Conservation (phyloP, 2,797 vertebrate species). For the Delichon dasypus region DNA sequence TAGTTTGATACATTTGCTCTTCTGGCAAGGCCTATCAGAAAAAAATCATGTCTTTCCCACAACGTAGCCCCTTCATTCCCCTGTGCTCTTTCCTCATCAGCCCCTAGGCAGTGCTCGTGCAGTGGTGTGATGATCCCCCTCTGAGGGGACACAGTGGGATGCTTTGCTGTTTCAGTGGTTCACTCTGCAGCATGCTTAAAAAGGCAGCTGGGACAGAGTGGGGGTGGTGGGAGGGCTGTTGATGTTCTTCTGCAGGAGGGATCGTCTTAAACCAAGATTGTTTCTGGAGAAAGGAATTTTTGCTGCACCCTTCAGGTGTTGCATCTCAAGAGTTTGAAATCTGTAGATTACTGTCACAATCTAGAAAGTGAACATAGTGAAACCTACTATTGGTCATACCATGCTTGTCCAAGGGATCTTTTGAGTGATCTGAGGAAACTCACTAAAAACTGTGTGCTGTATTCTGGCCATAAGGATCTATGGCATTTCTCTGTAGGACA, state of each 20-base stretch:
- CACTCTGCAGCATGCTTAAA: background rate
- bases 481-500: background rate
- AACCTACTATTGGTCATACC: background rate
- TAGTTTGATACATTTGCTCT: background rate
- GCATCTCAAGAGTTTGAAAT: background rate
- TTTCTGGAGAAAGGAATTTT: background rate
- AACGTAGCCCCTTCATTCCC: background rate
- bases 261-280: background rate
- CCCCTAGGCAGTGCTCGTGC: rapidly evolving
- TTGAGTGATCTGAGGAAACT: background rate
- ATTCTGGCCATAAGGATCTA: background rate
- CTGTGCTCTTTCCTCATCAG: background rate
- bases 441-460: background rate
- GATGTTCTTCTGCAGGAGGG: background rate
- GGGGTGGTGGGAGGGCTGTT: background rate
- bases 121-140: background rate
- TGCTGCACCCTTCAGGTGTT: background rate
- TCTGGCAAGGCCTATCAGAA: background rate
- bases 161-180: background rate
- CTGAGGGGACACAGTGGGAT: background rate
- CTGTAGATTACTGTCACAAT: background rate
- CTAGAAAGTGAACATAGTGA: background rate
- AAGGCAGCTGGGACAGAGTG: background rate
- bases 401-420: background rate
- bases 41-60: background rate